Conservation (phyloP, 2,888 invertebrate species). For the Drosophila gaucha region DNA sequence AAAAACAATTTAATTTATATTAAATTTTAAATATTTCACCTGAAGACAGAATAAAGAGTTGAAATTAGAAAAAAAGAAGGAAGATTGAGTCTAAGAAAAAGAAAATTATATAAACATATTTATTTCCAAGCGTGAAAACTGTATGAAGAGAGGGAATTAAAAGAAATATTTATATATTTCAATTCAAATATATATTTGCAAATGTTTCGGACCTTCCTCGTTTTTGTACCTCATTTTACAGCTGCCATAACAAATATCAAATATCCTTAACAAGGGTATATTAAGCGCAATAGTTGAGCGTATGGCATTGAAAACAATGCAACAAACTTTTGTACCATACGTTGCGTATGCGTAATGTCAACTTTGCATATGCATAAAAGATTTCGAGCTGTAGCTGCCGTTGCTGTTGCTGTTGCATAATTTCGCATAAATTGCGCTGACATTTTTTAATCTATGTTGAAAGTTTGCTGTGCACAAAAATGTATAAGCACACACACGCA, state of each 20-base stretch:
- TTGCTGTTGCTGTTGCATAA: constrained; percentile 61
- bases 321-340: constrained; percentile 40
- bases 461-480: constrained; percentile 54
- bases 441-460: constrained; percentile 77
- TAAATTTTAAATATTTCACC: no score
- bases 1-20: no score
- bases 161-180: neutral
- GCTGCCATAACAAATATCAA: neutral
- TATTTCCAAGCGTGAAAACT: no score
- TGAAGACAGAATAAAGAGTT: no score
- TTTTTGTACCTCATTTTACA: neutral
- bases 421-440: constrained; percentile 74
- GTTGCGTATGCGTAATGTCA: constrained; percentile 69
- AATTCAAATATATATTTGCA: neutral
- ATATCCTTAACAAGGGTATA: constrained; percentile 1
- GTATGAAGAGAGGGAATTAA: neutral
- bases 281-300: constrained; percentile 30
- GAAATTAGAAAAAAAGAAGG: no score
- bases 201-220: neutral
- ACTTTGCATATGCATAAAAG: constrained; percentile 71
- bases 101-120: no score
- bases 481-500: constrained; percentile 8
- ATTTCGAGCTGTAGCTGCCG: constrained; percentile 39
- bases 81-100: no score
- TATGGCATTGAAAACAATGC: constrained; percentile 67